Percentiles rank a stretch among this genome's conserved stretches.
Evolutionary conservation across 1,140 invertebrate genomes (phyloP).

Genomic region (Cardiocondyla obscurior): DNA sequence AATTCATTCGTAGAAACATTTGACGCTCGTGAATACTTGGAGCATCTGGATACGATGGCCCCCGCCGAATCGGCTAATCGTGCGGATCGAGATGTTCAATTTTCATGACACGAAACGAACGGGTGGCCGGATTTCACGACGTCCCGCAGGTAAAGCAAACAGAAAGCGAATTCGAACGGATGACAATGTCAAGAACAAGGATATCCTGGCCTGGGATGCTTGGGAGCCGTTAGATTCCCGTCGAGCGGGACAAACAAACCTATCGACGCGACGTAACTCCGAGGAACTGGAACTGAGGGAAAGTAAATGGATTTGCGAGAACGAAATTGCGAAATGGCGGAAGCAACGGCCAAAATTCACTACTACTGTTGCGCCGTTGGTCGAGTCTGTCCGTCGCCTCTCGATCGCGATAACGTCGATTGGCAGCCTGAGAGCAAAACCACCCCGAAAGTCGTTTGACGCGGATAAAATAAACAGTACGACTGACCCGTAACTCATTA

Average conservation of each 20-base stretch:
- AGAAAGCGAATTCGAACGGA: constrained; percentile 34
- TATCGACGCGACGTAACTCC: constrained; percentile 2
- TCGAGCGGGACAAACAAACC: constrained; percentile 39
- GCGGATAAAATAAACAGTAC: constrained; percentile 4
- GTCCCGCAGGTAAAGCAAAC: constrained; percentile 22
- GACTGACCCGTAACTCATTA: background rate
- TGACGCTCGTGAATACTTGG: background rate
- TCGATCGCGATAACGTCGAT: background rate
- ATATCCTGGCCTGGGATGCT: constrained; percentile 41
- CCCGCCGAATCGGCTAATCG: constrained; percentile 2
- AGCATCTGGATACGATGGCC: background rate
- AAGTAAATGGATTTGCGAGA: constrained; percentile 48
- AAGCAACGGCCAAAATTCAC: constrained; percentile 25
- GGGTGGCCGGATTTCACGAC: background rate
- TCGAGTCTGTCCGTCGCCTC: background rate
- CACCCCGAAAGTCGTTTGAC: background rate
- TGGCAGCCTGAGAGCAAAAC: background rate
- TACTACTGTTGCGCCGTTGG: background rate
- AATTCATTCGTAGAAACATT: background rate
- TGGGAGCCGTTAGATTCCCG: constrained; percentile 8
- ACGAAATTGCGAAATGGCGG: constrained; percentile 51
- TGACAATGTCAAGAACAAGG: constrained; percentile 51
- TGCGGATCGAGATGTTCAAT: constrained; percentile 15
- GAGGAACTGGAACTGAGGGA: constrained; percentile 24
- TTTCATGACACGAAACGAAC: background rate